Conservation (phyloP, 2,797 vertebrate species). For the Galagoides demidoff region DNA sequence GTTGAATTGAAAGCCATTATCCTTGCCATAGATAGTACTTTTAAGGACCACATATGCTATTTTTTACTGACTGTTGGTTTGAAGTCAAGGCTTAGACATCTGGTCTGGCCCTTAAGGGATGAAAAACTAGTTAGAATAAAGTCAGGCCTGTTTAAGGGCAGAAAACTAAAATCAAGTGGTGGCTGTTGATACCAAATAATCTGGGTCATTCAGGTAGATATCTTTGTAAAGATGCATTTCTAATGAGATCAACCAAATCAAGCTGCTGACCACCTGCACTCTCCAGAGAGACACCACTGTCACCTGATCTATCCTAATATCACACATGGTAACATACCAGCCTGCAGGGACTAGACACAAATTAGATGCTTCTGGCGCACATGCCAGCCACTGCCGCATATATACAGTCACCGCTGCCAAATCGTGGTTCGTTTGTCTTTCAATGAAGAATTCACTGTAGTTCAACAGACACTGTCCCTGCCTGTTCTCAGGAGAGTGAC, state of each 20-base stretch:
- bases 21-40: background rate
- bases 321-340: too few species aligned
- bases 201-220: background rate
- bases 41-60: background rate
- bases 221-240: background rate
- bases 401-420: background rate
- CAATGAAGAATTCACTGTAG: background rate
- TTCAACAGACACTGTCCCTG: background rate
- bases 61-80: background rate
- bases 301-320: background rate
- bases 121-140: background rate
- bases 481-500: background rate
- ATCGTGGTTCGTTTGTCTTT: background rate
- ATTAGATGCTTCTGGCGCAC: background rate
- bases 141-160: background rate
- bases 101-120: background rate
- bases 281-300: background rate
- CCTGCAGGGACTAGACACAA: background rate
- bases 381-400: background rate
- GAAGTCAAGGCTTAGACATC: background rate
- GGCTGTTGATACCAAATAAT: background rate
- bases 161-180: background rate
- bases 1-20: background rate
- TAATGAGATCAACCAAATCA: background rate
- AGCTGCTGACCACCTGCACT: background rate